phyloP scores from a whole-genome alignment of 2,113 vertebrate genomes.

The Gavia stellata region DNA sequence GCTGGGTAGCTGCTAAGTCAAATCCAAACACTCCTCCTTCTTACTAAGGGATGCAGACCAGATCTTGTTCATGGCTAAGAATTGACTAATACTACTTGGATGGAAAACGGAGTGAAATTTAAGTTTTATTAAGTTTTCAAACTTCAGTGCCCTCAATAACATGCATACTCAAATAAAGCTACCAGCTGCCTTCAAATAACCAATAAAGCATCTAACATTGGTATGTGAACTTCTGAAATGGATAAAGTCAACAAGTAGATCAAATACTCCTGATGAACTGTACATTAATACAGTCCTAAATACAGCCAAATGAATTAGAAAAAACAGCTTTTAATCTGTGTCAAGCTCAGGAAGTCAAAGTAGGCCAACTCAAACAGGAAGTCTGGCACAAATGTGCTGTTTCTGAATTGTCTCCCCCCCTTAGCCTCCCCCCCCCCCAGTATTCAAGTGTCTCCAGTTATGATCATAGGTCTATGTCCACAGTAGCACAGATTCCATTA shows the following conservation, averaged over 20 bases:
- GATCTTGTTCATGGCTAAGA: not conserved
- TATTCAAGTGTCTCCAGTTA: not conserved
- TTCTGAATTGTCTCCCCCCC: not conserved
- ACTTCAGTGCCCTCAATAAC: not conserved
- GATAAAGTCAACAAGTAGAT: not conserved
- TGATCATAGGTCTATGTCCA: accelerated
- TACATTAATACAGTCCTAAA: not conserved
- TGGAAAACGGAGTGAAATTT: not conserved
- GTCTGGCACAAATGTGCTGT: not conserved
- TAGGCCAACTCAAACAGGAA: not conserved
- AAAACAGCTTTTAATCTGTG: not conserved
- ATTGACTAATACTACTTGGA: not conserved
- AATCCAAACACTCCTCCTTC: not conserved
- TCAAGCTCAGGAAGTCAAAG: not conserved
- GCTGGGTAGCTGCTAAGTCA: not conserved
- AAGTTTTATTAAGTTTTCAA: not conserved
- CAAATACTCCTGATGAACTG: not conserved
- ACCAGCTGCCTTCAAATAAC: not conserved
- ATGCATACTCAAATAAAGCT: not conserved
- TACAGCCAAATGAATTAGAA: not conserved
- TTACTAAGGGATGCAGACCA: not conserved
- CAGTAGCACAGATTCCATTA: not conserved
- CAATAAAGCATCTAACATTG: not conserved
- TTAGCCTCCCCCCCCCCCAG: not conserved
- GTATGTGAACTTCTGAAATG: not conserved